Conservation (phyloP, 2,797 vertebrate species). For the Taenioides sp. region DNA sequence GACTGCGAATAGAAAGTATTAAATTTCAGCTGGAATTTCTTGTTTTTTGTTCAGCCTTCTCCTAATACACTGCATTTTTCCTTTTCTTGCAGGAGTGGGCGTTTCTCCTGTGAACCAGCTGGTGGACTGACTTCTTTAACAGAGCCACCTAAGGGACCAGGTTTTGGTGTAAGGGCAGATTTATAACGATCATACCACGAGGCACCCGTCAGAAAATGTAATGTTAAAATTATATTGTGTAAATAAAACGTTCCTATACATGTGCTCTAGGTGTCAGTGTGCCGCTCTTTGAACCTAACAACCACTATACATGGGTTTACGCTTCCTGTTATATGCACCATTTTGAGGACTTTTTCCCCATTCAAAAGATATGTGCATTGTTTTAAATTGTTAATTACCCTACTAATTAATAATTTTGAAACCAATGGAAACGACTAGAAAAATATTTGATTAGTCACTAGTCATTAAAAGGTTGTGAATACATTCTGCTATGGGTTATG, state of each 20-base stretch:
- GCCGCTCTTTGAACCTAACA: slow-evolving; percentile 18
- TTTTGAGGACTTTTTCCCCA: too few relatives aligned
- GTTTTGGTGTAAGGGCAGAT: slow-evolving; percentile 90
- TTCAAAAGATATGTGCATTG: too few relatives aligned
- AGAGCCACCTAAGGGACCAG: slow-evolving; percentile 90
- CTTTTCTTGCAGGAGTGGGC: slow-evolving; percentile 79
- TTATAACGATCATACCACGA: slow-evolving; percentile 70
- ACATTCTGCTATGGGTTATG: too few relatives aligned
- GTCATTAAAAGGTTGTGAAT: too few relatives aligned
- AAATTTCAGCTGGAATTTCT: background rate
- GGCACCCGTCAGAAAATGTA: slow-evolving; percentile 33
- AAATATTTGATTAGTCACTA: too few relatives aligned
- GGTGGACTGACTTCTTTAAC: slow-evolving; percentile 92
- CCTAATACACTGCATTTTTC: background rate
- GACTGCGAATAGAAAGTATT: background rate
- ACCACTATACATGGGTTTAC: too few relatives aligned
- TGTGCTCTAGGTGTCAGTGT: slow-evolving; percentile 40
- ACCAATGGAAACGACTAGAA: too few relatives aligned
- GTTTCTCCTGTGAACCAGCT: slow-evolving; percentile 96
- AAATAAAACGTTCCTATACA: slow-evolving; percentile 77
- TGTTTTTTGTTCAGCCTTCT: background rate
- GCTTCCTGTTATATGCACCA: too few relatives aligned
- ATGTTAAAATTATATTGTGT: slow-evolving; percentile 65
- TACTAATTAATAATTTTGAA: too few relatives aligned
- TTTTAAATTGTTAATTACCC: too few relatives aligned